Percentiles rank a stretch among this genome's conserved stretches.
These are phyloP conservation scores for Chromoteleia sp. DNA, from an alignment of 2,888 invertebrate genomes.

Conservation along the genomic window DNA sequence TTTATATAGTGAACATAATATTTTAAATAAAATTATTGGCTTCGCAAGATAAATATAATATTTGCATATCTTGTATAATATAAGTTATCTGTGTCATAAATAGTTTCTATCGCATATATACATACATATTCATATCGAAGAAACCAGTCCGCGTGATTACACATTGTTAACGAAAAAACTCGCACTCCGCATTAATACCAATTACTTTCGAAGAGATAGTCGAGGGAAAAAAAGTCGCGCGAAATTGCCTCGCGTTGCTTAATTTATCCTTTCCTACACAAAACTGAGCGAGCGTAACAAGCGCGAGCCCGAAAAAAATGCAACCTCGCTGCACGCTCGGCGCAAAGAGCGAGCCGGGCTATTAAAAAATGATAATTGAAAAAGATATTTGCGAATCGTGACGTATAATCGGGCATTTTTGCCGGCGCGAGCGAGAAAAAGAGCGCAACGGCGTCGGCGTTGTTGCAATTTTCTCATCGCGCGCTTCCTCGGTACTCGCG, in stretches of 20 bases:
- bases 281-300: conserved; percentile 5
- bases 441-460: conserved; percentile 33
- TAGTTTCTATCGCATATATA: too few species aligned
- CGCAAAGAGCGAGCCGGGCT: conserved; percentile 14
- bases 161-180: neutral
- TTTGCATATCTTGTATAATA: too few species aligned
- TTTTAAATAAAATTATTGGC: too few species aligned
- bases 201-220: neutral
- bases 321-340: conserved; percentile 11
- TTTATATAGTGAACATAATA: too few species aligned
- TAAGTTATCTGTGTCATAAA: too few species aligned
- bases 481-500: conserved; percentile 65
- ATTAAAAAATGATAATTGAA: conserved; percentile 65
- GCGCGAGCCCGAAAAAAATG: conserved; percentile 7
- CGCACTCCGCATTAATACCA: neutral
- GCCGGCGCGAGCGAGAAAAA: conserved; percentile 32
- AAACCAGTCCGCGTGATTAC: too few species aligned
- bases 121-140: too few species aligned
- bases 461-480: conserved; percentile 74
- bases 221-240: neutral
- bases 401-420: conserved; percentile 61
- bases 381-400: conserved; percentile 66
- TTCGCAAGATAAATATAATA: too few species aligned
- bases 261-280: conserved; percentile 36
- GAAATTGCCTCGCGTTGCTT: conserved; percentile 18